Evolutionary conservation across 2,797 vertebrate genomes (phyloP).

Genomic region (Sorex maritimensis): DNA sequence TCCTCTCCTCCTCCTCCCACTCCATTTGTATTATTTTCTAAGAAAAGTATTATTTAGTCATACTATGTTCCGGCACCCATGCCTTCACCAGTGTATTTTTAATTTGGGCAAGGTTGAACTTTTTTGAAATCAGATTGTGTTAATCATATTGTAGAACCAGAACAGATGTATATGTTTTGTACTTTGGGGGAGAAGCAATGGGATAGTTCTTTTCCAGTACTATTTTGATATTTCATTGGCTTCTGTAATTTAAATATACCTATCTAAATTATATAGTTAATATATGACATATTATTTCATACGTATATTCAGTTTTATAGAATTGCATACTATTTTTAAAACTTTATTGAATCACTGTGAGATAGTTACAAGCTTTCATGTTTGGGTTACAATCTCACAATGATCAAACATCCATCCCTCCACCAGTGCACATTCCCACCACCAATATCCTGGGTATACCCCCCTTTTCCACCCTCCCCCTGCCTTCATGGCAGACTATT

Average conservation of each 20-base stretch:
- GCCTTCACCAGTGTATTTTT: neutral
- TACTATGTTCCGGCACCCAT: no score
- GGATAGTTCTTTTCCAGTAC: neutral
- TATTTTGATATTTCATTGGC: slow-evolving; percentile 18
- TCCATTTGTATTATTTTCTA: no score
- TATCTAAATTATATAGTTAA: no score
- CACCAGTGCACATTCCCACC: no score
- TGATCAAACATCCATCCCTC: no score
- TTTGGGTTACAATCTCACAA: no score
- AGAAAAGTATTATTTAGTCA: no score
- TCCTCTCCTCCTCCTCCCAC: no score
- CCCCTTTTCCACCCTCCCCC: no score
- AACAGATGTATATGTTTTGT: slow-evolving; percentile 12
- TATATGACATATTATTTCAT: neutral
- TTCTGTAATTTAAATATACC: slow-evolving; percentile 54
- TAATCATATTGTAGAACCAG: neutral
- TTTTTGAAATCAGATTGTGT: slow-evolving; percentile 42
- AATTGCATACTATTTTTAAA: neutral
- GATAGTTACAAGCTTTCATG: no score
- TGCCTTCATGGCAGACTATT: no score
- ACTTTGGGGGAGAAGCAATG: slow-evolving; percentile 35
- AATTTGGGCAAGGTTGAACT: neutral
- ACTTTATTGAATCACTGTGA: neutral
- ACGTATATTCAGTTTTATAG: neutral
- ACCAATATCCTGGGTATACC: no score